phyloP scores from a whole-genome alignment of 2,797 vertebrate species.

The Muraenolepis orangiensis region DNA sequence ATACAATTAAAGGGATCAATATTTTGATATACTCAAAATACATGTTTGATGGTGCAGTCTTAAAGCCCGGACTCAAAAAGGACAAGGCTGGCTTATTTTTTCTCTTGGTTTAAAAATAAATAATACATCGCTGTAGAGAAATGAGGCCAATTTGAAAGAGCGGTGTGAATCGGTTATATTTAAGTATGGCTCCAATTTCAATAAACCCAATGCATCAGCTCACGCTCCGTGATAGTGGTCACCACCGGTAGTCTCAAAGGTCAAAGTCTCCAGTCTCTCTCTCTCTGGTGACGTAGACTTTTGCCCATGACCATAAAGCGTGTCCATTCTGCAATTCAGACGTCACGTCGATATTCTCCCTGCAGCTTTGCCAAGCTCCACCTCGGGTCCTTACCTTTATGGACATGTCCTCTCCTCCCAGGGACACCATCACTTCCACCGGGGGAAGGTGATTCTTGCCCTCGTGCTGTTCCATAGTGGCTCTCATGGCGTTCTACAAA shows the following conservation, averaged over 20 bases:
- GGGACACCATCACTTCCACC: constrained; percentile 83
- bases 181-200: not conserved
- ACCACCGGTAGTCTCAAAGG: not conserved
- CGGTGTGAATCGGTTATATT: not conserved
- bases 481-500: constrained; percentile 89
- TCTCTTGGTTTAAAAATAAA: not conserved
- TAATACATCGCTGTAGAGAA: not conserved
- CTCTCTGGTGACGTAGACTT: no score
- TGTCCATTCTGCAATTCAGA: not conserved
- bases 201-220: not conserved
- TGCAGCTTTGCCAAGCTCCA: not conserved
- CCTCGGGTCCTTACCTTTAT: constrained; percentile 75
- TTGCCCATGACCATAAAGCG: not conserved
- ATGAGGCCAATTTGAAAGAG: not conserved
- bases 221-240: not conserved
- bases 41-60: not conserved
- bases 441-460: constrained; percentile 76
- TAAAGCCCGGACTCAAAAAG: not conserved
- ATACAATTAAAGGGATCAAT: no score
- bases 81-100: not conserved
- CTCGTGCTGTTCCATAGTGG: constrained; percentile 88
- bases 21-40: no score
- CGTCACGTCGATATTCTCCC: not conserved
- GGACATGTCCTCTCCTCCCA: constrained; percentile 90
- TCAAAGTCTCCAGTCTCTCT: not conserved